Conservation (phyloP, 2,888 invertebrate species). For the Drosophila nr. perissopoda region DNA sequence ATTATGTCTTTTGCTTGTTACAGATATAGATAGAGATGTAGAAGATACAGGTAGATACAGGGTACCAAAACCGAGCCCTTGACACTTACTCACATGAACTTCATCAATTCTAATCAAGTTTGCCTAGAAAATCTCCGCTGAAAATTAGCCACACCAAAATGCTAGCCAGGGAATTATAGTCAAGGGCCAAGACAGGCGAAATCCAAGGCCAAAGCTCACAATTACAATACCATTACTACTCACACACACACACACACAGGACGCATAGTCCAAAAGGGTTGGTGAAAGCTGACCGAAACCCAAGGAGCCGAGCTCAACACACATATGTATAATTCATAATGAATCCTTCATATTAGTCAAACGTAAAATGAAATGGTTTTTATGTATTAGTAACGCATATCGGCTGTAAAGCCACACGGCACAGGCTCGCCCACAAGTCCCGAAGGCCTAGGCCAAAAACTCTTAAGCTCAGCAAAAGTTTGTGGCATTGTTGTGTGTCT, state of each 20-base stretch:
- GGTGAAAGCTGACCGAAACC: constrained; percentile 11
- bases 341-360: constrained; percentile 81
- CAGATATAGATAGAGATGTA: too few relatives aligned
- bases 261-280: constrained; percentile 49
- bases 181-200: constrained; percentile 10
- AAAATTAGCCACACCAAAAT: constrained; percentile 70
- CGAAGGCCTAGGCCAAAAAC: constrained; percentile 44
- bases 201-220: constrained; percentile 54
- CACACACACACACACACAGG: constrained; percentile 31
- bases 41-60: constrained; percentile 1
- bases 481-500: constrained; percentile 67
- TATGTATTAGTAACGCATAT: constrained; percentile 72
- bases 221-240: constrained; percentile 50
- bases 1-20: background rate
- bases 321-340: constrained; percentile 78
- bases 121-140: constrained; percentile 67
- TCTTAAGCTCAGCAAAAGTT: constrained; percentile 65
- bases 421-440: constrained; percentile 8
- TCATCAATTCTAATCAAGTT: constrained; percentile 78
- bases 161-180: constrained; percentile 44
- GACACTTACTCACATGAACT: constrained; percentile 55
- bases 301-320: constrained; percentile 13
- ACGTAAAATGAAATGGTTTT: constrained; percentile 77
- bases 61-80: constrained; percentile 31
- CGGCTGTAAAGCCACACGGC: constrained; percentile 67